Base-by-base conservation (phyloP, 2,113 vertebrate genomes). In the Thunnus maccoyii region DNA sequence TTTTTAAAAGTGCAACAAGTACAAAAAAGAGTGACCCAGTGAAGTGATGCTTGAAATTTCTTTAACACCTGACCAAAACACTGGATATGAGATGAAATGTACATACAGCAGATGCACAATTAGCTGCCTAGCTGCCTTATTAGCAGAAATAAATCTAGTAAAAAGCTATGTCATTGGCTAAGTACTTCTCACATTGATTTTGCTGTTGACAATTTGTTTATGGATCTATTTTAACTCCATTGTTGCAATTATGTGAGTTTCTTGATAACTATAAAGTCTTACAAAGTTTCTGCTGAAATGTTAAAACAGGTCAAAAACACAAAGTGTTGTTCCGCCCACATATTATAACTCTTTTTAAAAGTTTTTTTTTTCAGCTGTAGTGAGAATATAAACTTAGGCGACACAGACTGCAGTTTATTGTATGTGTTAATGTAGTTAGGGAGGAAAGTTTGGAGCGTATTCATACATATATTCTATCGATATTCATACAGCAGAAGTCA, bases 291-390 rank as follows among this genome's bases (percentile, higher is more conserved):
- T 3, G 44, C 20, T 76, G 10, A 60, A 78, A 74, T 78, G 66
- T 62, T 76, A 71, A 80, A 75, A 27, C 46, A 63, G 76, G 63
- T 85, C 69, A 71, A 67, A 57, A 56, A 66, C 61, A 80, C 57
- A 84, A 86, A 84, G 76, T 60, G 56, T 50, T 66, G 77, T 65
- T 72, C 77, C 80, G 54, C 88, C 86, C 85, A 87, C 86, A 64
- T 63, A 22, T 65, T 63, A 22, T 65, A 47, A 55, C 17, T 41
- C 69, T 76, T 69, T 1, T 15, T 61, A 7, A 70, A 75, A 60
- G 15, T 27, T 67, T 51, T 46, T 36, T 22, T 63, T 60, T 32
- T 15, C n/a, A 17, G 13, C 56, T 30, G 12, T 18, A 62, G 57
- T 56, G 32, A 63, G 64, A 68, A 60, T 11, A 48, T 63, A 18